Evolutionary conservation across 2,888 invertebrate genomes (phyloP).

Genomic region (Drosophila anceps): DNA sequence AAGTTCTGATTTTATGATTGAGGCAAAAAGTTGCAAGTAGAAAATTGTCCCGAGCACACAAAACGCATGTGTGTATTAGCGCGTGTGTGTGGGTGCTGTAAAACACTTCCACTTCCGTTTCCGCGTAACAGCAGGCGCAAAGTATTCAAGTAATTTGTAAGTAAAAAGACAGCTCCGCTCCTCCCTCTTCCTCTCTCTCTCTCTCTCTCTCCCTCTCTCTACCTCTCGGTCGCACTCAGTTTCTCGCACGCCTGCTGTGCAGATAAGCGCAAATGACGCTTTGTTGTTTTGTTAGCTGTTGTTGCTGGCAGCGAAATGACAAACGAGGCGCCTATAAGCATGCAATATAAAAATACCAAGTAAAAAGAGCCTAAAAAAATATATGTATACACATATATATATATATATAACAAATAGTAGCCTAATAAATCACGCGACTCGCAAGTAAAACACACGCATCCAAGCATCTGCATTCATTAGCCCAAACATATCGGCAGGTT

Average conservation of each 20-base stretch:
- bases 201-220: no score
- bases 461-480: conserved; percentile 54
- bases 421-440: conserved; percentile 68
- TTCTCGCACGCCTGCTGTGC: conserved; percentile 57
- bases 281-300: conserved; percentile 47
- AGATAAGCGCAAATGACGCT: conserved; percentile 67
- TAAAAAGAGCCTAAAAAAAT: neutral
- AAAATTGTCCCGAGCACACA: conserved; percentile 31
- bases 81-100: conserved; percentile 51
- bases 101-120: conserved; percentile 69
- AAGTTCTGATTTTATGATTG: conserved; percentile 80
- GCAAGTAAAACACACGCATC: conserved; percentile 12
- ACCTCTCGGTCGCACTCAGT: neutral
- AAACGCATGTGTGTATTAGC: conserved; percentile 4
- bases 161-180: conserved; percentile 40
- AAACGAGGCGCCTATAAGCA: conserved; percentile 61
- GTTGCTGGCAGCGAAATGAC: conserved; percentile 56
- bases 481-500: conserved; percentile 36
- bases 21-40: conserved; percentile 62
- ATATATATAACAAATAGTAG: conserved; percentile 40
- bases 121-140: conserved; percentile 70
- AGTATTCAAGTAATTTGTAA: conserved; percentile 79
- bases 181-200: no score
- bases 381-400: neutral
- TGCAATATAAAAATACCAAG: conserved; percentile 41